A percentile compares a stretch with the other conserved stretches of the same genome.
phyloP scores from a whole-genome alignment of 2,113 vertebrate species.

The Terrapene triunguis region DNA sequence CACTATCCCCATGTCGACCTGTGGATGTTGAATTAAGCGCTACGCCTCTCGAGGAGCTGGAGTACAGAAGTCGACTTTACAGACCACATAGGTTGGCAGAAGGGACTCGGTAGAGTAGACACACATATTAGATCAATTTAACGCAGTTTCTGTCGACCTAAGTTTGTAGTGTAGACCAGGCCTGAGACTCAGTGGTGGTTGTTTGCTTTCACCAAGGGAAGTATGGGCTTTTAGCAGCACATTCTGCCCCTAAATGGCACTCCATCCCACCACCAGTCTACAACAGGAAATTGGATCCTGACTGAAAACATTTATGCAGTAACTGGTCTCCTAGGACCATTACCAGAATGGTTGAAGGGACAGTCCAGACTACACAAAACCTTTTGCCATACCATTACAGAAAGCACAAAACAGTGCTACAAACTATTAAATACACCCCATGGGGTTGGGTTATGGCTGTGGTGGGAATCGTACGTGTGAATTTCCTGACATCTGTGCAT shows the following conservation, averaged over 20 bases:
- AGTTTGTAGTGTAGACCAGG: no score
- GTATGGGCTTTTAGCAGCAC: neutral
- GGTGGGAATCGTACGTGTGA: neutral
- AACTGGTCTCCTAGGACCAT: neutral
- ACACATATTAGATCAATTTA: no score
- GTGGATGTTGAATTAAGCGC: no score
- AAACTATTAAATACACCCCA: neutral
- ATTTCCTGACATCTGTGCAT: neutral
- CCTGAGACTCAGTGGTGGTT: neutral
- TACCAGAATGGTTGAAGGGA: neutral
- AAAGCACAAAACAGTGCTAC: rapidly evolving
- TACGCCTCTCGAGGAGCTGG: no score
- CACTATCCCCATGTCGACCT: no score
- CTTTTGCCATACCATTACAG: neutral
- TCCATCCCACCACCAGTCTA: neutral
- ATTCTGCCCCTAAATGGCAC: rapidly evolving
- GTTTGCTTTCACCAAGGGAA: neutral
- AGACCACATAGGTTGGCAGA: no score
- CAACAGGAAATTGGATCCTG: neutral
- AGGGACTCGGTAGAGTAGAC: no score
- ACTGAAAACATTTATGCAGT: neutral
- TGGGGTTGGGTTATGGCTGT: neutral
- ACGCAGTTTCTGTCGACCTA: no score
- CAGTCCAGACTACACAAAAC: neutral
- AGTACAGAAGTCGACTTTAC: no score